phyloP scores from a whole-genome alignment of 2,113 vertebrate species.

The Sylvietta virens region DNA sequence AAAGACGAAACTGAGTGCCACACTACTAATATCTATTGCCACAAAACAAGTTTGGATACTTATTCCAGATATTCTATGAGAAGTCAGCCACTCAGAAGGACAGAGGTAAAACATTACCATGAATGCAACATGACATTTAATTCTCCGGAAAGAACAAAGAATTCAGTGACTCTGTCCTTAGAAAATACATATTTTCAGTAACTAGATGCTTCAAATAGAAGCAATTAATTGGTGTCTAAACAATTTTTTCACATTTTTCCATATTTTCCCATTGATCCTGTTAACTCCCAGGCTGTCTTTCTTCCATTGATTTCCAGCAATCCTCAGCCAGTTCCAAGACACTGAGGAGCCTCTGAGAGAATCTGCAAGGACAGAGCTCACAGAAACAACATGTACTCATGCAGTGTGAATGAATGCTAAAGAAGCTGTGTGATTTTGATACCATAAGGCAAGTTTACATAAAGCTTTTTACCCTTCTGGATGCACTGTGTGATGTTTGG shows the following conservation, averaged over 20 bases:
- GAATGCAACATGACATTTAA: not conserved
- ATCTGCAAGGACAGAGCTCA: not conserved
- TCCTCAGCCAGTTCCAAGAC: not conserved
- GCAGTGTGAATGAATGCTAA: not conserved
- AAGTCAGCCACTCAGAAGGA: not conserved
- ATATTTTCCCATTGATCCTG: not conserved
- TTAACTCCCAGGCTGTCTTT: not conserved
- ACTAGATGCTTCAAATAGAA: not conserved
- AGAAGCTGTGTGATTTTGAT: not conserved
- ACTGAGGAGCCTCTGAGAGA: not conserved
- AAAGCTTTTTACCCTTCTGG: not conserved
- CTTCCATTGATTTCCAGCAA: not conserved
- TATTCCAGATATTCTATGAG: not conserved
- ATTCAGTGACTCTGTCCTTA: not conserved
- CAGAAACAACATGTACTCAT: not conserved
- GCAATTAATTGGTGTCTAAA: not conserved
- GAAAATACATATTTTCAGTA: not conserved
- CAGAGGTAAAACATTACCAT: not conserved
- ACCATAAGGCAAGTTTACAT: not conserved
- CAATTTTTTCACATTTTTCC: not conserved
- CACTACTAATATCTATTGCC: not conserved
- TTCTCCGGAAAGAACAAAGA: not conserved
- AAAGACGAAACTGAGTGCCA: not conserved
- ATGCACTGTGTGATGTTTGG: not conserved
- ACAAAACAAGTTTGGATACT: not conserved